Evolutionary conservation across 2,888 invertebrate species (phyloP).

Genomic region (Philhelius pedissequus): DNA sequence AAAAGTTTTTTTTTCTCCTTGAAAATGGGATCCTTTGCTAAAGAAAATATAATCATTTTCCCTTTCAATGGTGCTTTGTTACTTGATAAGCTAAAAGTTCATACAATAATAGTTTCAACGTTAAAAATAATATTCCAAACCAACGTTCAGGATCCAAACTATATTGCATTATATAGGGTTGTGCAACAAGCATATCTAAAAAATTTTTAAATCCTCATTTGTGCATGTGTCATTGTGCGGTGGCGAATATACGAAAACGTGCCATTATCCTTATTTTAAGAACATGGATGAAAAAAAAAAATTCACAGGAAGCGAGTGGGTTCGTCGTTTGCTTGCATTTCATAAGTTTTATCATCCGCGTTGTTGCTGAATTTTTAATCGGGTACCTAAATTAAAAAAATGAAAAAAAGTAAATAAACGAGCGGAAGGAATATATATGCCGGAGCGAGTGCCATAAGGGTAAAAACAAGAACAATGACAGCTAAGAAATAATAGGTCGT

Average conservation of each 20-base stretch:
- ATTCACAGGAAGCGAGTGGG: background rate
- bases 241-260: background rate
- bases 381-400: conserved; percentile 45
- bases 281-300: background rate
- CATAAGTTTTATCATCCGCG: conserved; percentile 16
- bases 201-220: conserved; percentile 2
- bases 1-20: background rate
- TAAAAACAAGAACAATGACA: conserved; percentile 29
- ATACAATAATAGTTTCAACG: conserved; percentile 18
- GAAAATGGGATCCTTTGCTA: background rate
- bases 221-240: conserved; percentile 9
- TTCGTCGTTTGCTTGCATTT: conserved; percentile 17
- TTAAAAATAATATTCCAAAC: conserved; percentile 13
- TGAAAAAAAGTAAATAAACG: no score
- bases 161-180: background rate
- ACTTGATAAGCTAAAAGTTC: conserved; percentile 29
- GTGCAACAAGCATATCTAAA: background rate
- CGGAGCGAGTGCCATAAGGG: background rate
- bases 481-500: conserved; percentile 8
- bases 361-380: conserved; percentile 45
- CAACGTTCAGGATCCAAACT: conserved; percentile 8
- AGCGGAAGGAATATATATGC: background rate
- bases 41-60: background rate
- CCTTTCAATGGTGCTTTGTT: background rate
- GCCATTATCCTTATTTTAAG: background rate